Evolutionary conservation across 2,797 vertebrate species (phyloP).

Genomic region (Selene dorsalis): DNA sequence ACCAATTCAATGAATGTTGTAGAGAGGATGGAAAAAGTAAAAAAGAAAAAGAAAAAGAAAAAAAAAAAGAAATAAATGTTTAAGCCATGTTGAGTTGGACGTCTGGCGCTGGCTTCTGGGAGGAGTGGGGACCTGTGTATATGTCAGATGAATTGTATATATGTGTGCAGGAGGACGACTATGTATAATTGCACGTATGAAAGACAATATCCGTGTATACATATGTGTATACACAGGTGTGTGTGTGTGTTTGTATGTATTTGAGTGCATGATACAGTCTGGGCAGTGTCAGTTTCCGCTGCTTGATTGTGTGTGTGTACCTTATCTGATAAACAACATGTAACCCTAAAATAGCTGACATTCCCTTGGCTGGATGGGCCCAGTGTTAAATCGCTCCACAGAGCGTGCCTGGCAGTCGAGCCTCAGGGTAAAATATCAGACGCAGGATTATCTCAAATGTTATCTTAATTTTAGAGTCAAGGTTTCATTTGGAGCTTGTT

Average conservation of each 20-base stretch:
- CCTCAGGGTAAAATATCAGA: constrained; percentile 40
- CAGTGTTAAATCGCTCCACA: constrained; percentile 46
- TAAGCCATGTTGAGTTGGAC: constrained; percentile 38
- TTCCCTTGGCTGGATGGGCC: constrained; percentile 70
- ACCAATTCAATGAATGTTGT: constrained; percentile 43
- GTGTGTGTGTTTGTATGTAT: constrained; percentile 32
- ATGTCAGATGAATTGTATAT: constrained; percentile 63
- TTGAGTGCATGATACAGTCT: constrained; percentile 52
- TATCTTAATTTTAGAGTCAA: constrained; percentile 50
- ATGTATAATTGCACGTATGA: constrained; percentile 67
- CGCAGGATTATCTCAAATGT: constrained; percentile 33
- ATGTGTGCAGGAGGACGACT: constrained; percentile 54
- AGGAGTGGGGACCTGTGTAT: constrained; percentile 70
- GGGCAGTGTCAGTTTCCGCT: constrained; percentile 65
- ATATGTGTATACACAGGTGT: constrained; percentile 76
- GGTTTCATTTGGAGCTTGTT: constrained; percentile 50
- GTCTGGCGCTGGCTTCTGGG: constrained; percentile 50
- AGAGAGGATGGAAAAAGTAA: constrained; percentile 32
- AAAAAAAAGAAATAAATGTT: constrained; percentile 29
- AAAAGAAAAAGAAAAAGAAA: not conserved
- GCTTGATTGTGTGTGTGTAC: constrained; percentile 82
- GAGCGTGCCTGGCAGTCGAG: constrained; percentile 48
- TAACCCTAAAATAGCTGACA: constrained; percentile 72
- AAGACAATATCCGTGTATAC: constrained; percentile 73
- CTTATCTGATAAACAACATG: constrained; percentile 82